phyloP scores from a whole-genome alignment of 2,888 invertebrate species.

The Noctuana brunneofusca region DNA sequence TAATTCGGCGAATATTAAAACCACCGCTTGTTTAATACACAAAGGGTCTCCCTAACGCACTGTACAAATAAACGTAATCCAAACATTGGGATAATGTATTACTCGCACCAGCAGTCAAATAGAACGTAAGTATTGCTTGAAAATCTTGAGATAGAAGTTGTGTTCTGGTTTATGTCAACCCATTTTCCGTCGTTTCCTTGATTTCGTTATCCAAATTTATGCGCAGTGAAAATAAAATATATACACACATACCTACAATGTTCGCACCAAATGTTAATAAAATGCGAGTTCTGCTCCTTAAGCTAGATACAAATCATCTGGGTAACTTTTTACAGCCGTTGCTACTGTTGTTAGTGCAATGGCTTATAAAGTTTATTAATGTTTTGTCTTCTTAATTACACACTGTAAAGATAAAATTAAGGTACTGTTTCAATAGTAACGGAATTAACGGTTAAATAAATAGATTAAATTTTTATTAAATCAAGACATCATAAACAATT shows the following conservation, averaged over 20 bases:
- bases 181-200: constrained; percentile 22
- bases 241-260: background rate
- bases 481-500: too few relatives aligned
- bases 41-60: background rate
- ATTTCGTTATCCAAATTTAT: constrained; percentile 25
- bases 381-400: too few relatives aligned
- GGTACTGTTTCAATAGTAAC: too few relatives aligned
- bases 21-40: background rate
- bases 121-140: constrained; percentile 3
- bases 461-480: too few relatives aligned
- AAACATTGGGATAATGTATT: constrained; percentile 1
- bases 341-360: too few relatives aligned
- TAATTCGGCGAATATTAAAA: constrained; percentile 3
- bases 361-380: too few relatives aligned
- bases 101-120: background rate
- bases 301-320: background rate
- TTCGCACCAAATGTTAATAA: constrained; percentile 6
- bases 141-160: background rate
- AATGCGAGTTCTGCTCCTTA: constrained; percentile 1
- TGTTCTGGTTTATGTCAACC: constrained; percentile 23
- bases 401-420: too few relatives aligned
- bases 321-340: too few relatives aligned
- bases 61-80: background rate
- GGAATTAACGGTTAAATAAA: too few relatives aligned
- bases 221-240: constrained; percentile 10